These are phyloP conservation scores for Drosophila seguyi DNA, from an alignment of 1,140 invertebrate species.

Conservation along the genomic window DNA sequence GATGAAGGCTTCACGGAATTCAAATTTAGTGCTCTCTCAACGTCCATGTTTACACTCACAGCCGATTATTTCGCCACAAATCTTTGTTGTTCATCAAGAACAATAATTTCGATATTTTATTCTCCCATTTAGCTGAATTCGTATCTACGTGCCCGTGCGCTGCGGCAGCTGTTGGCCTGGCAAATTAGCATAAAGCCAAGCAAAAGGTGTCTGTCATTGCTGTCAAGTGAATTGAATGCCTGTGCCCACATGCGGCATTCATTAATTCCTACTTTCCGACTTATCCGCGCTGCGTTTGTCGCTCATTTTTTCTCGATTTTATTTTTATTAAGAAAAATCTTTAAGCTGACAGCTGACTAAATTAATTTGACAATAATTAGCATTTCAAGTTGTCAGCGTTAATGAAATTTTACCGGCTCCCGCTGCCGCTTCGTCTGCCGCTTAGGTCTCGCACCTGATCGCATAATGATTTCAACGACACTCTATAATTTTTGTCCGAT, in stretches of 20 bases:
- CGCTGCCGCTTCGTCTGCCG: neutral
- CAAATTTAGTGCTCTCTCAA: constrained; percentile 11
- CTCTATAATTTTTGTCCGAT: constrained; percentile 62
- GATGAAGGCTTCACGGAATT: constrained; percentile 35
- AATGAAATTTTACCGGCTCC: constrained; percentile 70
- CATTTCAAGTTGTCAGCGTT: constrained; percentile 85
- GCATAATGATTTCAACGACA: constrained; percentile 73
- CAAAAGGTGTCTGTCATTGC: constrained; percentile 68
- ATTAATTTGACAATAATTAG: constrained; percentile 85
- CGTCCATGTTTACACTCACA: constrained; percentile 11
- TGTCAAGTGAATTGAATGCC: constrained; percentile 68
- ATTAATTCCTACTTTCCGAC: constrained; percentile 73
- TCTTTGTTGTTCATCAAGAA: constrained; percentile 42
- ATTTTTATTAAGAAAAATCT: constrained; percentile 64
- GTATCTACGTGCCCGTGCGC: neutral
- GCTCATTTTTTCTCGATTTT: constrained; percentile 58
- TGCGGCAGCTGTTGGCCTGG: constrained; percentile 59
- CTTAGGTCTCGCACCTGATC: constrained; percentile 1
- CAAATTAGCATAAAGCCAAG: constrained; percentile 72
- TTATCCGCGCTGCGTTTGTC: constrained; percentile 42
- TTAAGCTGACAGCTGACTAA: constrained; percentile 85
- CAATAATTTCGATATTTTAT: constrained; percentile 57
- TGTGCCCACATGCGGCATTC: constrained; percentile 73
- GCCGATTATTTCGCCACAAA: constrained; percentile 52
- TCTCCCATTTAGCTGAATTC: constrained; percentile 40